phyloP scores from a whole-genome alignment of 2,797 vertebrate species.

The Pangasius larnaudii region DNA sequence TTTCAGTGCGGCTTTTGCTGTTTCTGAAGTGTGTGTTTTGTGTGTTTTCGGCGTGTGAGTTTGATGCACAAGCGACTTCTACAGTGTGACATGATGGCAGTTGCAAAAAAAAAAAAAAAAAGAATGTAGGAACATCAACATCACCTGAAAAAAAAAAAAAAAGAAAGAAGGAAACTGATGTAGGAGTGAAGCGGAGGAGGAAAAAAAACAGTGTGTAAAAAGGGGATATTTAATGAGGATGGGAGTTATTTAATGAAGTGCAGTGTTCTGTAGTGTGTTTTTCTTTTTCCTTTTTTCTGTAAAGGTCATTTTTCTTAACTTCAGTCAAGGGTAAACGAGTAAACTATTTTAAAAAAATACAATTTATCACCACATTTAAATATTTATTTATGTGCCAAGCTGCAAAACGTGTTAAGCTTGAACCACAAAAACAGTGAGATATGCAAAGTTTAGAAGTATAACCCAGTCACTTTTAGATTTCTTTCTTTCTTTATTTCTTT shows the following conservation, averaged over 20 bases:
- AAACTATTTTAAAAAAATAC: background rate
- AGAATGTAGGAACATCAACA: background rate
- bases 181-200: background rate
- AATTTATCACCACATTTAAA: background rate
- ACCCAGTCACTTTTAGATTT: background rate
- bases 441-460: background rate
- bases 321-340: background rate
- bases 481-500: background rate
- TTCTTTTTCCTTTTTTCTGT: background rate
- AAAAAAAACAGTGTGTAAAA: background rate
- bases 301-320: background rate
- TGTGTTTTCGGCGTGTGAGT: slow-evolving; percentile 6
- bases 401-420: background rate
- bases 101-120: background rate
- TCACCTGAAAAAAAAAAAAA: background rate
- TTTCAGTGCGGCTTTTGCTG: background rate
- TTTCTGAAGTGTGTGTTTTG: slow-evolving; percentile 19
- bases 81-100: background rate
- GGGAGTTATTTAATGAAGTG: background rate
- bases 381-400: background rate
- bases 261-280: background rate
- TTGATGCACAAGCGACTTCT: background rate
- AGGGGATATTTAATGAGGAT: background rate
- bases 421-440: background rate
- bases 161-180: no score